Conservation (phyloP, 2,113 vertebrate genomes). For the Perca flavescens region DNA sequence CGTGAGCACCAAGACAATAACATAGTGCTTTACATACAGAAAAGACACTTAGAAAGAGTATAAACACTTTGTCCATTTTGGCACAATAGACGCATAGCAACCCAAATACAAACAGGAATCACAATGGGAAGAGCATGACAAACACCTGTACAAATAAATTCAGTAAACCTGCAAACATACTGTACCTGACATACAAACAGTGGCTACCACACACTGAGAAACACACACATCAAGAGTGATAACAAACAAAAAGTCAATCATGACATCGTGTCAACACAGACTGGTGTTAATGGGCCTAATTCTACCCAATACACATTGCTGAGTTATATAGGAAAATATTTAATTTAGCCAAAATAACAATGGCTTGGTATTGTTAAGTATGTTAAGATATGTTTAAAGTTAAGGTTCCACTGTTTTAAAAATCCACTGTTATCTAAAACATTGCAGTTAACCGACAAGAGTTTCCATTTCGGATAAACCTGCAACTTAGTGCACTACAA, state of each 20-base stretch:
- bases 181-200: conserved; percentile 61
- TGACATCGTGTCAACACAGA: conserved; percentile 62
- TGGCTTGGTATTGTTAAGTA: neutral
- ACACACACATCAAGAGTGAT: conserved; percentile 50
- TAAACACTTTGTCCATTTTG: conserved; percentile 28
- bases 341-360: conserved; percentile 14
- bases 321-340: conserved; percentile 13
- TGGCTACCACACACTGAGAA: conserved; percentile 57
- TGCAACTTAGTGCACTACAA: conserved; percentile 42
- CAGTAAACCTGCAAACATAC: conserved; percentile 55
- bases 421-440: neutral
- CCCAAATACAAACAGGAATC: conserved; percentile 57
- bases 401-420: neutral
- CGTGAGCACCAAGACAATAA: conserved; percentile 45
- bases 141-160: conserved; percentile 74
- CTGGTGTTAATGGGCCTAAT: conserved; percentile 61
- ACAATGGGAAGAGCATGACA: conserved; percentile 51
- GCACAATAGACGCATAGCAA: conserved; percentile 30
- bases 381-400: neutral
- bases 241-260: conserved; percentile 65
- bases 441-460: conserved; percentile 8
- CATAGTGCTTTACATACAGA: conserved; percentile 32
- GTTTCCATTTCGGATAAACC: conserved; percentile 34
- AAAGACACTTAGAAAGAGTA: conserved; percentile 44
- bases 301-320: conserved; percentile 58